Conservation (phyloP, 92 coral and sea anemone genomes). For the Pocillopora grandis region DNA sequence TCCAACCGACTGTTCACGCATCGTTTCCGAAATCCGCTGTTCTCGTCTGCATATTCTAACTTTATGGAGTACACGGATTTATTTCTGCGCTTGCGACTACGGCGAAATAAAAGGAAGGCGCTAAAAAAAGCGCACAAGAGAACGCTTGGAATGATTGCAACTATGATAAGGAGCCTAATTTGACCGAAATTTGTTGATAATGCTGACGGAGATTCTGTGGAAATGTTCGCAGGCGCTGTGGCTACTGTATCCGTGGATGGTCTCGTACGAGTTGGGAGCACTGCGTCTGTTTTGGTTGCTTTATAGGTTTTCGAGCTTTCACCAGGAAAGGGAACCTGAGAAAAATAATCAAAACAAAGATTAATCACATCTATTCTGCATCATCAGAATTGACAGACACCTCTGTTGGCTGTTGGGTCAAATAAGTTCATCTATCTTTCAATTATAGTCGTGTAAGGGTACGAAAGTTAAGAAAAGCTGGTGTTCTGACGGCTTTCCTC, state of each 20-base stretch:
- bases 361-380: neutral
- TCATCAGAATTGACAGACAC: too few species aligned
- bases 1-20: conserved; percentile 74
- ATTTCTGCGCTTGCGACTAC: conserved; percentile 50
- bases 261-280: conserved; percentile 1
- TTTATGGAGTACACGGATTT: conserved; percentile 68
- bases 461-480: too few species aligned
- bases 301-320: neutral
- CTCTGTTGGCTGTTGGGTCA: too few species aligned
- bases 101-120: conserved; percentile 56
- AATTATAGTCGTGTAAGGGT: too few species aligned
- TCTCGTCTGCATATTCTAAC: conserved; percentile 74
- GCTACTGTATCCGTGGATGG: neutral
- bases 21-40: conserved; percentile 50
- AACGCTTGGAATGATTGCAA: conserved; percentile 69
- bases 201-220: conserved; percentile 24
- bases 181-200: conserved; percentile 4
- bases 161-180: conserved; percentile 48
- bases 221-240: neutral
- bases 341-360: neutral
- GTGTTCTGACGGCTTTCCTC: too few species aligned
- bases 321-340: neutral
- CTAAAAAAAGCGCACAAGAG: conserved; percentile 50
- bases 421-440: too few species aligned
- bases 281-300: conserved; percentile 2